These are phyloP conservation scores for Tipula lateralis DNA, from an alignment of 2,888 invertebrate species.

Conservation along the genomic window DNA sequence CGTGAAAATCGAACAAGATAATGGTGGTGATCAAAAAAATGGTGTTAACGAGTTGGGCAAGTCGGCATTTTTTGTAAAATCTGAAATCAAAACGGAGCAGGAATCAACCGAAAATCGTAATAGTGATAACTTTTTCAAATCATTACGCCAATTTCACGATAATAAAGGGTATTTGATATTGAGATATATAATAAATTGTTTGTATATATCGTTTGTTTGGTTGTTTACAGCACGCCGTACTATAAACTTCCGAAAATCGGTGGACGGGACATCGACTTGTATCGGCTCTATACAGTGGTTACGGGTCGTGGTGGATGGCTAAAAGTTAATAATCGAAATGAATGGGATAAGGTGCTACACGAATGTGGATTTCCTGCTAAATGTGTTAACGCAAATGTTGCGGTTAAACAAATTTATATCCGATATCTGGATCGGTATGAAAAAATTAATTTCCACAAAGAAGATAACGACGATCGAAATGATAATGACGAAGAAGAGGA, in stretches of 20 bases:
- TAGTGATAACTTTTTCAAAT: conserved; percentile 49
- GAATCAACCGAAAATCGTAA: conserved; percentile 32
- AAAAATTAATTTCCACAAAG: conserved; percentile 80
- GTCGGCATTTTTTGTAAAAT: neutral
- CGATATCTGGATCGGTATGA: conserved; percentile 85
- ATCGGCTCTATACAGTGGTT: conserved; percentile 84
- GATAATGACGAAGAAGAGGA: conserved; percentile 76
- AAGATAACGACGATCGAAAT: conserved; percentile 74
- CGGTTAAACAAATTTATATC: conserved; percentile 76
- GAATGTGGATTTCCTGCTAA: conserved; percentile 72
- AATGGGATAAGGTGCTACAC: conserved; percentile 78
- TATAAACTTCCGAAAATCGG: conserved; percentile 69
- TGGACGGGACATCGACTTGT: conserved; percentile 88
- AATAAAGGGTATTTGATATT: conserved; percentile 70
- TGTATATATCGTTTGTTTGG: conserved; percentile 34
- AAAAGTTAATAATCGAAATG: conserved; percentile 87
- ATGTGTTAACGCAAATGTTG: conserved; percentile 85
- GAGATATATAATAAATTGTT: neutral
- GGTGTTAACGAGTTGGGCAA: neutral
- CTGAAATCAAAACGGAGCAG: neutral
- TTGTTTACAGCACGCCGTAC: conserved; percentile 53
- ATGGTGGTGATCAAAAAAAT: neutral
- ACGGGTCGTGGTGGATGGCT: conserved; percentile 90
- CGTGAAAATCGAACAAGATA: neutral
- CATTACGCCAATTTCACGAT: conserved; percentile 86